Evolutionary conservation across 1,140 invertebrate species (phyloP).

Genomic region (Acyrthosiphon pisum): DNA sequence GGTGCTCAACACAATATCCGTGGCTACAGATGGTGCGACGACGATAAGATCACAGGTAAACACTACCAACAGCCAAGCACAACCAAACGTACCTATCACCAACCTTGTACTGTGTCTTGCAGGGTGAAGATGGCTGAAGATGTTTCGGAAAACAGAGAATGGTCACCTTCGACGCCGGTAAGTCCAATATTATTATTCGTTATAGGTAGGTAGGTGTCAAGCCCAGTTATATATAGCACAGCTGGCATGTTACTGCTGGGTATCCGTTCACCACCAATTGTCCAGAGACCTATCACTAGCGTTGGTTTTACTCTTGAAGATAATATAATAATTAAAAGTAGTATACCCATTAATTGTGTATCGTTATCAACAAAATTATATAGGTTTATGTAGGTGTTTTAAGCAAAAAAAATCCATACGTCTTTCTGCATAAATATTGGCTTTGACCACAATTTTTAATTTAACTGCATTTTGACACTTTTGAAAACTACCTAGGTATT

Average conservation of each 20-base stretch:
- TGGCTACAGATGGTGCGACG: neutral
- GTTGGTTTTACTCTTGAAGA: neutral
- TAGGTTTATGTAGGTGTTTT: no score
- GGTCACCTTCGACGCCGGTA: conserved; percentile 24
- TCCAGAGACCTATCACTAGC: no score
- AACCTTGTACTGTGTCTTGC: neutral
- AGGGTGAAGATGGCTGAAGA: conserved; percentile 46
- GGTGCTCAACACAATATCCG: neutral
- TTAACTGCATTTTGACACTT: no score
- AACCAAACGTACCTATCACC: neutral
- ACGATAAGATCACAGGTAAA: neutral
- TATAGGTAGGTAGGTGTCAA: neutral
- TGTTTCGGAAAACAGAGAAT: conserved; percentile 37
- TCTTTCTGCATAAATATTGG: no score
- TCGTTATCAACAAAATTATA: neutral
- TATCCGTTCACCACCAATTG: neutral
- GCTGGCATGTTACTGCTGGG: neutral
- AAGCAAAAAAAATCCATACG: no score
- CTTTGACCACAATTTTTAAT: no score
- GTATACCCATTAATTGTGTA: neutral
- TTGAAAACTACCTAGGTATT: no score
- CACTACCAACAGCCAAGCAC: neutral
- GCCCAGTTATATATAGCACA: neutral
- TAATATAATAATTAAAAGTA: neutral
- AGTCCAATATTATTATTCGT: neutral